Conservation (phyloP, 2,113 vertebrate genomes). For the Sialia sialis region DNA sequence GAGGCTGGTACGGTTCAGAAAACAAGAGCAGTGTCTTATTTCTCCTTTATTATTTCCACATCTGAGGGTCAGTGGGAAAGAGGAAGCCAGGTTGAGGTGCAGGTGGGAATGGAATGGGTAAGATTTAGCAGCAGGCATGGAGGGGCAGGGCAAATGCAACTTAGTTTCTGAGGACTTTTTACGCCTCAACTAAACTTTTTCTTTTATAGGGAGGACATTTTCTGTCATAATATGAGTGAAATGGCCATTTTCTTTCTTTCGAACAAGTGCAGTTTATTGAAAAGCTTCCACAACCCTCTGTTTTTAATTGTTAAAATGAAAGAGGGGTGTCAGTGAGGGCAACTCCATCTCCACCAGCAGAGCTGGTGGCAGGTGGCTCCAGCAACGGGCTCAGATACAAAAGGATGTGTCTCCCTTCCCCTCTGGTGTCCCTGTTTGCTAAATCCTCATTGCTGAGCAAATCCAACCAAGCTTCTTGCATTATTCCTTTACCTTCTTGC, state of each 20-base stretch:
- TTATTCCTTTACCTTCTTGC: not conserved
- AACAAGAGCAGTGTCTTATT: slow-evolving; percentile 8
- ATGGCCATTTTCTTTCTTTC: not conserved
- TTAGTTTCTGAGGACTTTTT: not conserved
- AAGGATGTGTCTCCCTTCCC: not conserved
- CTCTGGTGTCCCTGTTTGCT: not conserved
- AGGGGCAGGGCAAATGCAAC: not conserved
- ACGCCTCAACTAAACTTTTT: not conserved
- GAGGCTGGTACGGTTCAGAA: not conserved
- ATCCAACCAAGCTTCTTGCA: not conserved
- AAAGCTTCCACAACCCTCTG: not conserved
- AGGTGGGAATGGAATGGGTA: not conserved
- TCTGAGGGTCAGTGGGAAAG: not conserved
- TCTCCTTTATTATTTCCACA: slow-evolving; percentile 15
- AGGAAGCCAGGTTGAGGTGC: not conserved
- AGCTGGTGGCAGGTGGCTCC: not conserved
- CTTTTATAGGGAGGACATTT: not conserved
- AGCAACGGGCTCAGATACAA: not conserved
- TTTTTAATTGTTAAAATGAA: not conserved
- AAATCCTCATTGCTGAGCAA: not conserved
- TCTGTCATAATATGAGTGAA: not conserved
- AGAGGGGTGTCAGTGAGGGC: not conserved
- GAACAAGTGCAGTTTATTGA: not conserved
- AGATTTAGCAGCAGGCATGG: not conserved
- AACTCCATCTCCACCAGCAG: not conserved